Base-by-base conservation (phyloP, 2,888 invertebrate genomes). In the Meganola albula region DNA sequence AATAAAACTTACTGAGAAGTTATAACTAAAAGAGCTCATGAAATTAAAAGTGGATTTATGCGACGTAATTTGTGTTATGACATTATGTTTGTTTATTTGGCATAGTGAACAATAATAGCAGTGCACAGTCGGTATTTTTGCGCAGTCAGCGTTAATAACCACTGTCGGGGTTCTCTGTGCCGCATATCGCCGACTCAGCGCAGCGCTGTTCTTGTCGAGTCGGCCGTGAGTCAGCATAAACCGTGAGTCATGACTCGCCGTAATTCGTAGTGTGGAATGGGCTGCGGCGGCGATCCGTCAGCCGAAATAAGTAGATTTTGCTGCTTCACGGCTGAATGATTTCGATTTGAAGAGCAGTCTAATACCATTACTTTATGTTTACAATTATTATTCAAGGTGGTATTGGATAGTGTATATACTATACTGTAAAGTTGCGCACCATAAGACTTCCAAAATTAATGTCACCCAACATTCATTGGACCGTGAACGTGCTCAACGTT, bases 231-330 rank as follows among this genome's bases (percentile, higher is more conserved):
- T 83, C 79, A 76, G 79, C 82, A 58, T 44, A 43, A 51, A 56
- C 45, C 53, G 59, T 69, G 72, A 74, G 55, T 70, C 74, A 68
- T 79, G 80, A 76, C 70, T 73, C 67, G 44, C 51, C 74, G 62
- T 52, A 63, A 72, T 69, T 66, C 60, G 51, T n/a, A n/a, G n/a
- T n/a, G n/a, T n/a, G n/a, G n/a, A n/a, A n/a, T n/a, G n/a, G 55
- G 51, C 58, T 57, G 59, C 69, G 64, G 67, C 67, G 72, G 68
- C 61, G 65, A 53, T 66, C 64, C 71, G 69, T 73, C 73, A 72
- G 71, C 74, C 63, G 69, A 74, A 80, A 82, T 82, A 82, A 82
- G 74, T 80, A 69, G 74, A 82, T 82, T n/a, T n/a, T 78, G 75
- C 71, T 63, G 60, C 70, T 77, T 73, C 73, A 77, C 74, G 74